Conservation (phyloP, 1,140 invertebrate genomes). For the Zaprionus capensis region DNA sequence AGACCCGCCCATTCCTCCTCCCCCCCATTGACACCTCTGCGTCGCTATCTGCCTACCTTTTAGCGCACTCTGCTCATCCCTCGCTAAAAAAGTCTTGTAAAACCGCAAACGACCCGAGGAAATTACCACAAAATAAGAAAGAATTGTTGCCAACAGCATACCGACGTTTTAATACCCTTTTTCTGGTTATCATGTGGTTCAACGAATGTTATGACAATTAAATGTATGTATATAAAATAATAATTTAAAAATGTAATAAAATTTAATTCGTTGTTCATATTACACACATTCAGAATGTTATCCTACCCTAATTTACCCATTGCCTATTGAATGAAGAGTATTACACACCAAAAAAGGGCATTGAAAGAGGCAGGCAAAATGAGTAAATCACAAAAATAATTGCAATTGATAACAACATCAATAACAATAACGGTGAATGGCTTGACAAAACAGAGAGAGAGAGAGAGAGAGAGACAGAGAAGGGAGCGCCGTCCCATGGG, state of each 20-base stretch:
- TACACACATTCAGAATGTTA: neutral
- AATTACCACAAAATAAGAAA: constrained; percentile 62
- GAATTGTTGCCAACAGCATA: constrained; percentile 57
- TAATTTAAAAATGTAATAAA: no score
- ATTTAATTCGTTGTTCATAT: no score
- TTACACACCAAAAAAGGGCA: neutral
- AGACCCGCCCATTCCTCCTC: neutral
- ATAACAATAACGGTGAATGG: constrained; percentile 69
- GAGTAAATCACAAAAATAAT: constrained; percentile 80
- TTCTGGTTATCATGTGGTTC: no score
- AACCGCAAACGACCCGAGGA: constrained; percentile 78
- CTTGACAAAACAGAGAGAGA: neutral
- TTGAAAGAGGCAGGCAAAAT: constrained; percentile 39
- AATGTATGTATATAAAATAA: no score
- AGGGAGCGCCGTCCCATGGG: neutral
- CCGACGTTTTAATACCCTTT: neutral
- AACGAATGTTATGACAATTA: no score
- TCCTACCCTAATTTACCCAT: neutral
- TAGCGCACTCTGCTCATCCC: neutral
- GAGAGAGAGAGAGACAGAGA: neutral
- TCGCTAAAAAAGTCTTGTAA: constrained; percentile 16
- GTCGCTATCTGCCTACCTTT: neutral
- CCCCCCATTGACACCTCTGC: neutral
- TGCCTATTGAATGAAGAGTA: constrained; percentile 14
- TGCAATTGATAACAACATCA: constrained; percentile 80